Base-by-base conservation (phyloP, 2,888 invertebrate genomes). In the Mechanitis mazaeus region DNA sequence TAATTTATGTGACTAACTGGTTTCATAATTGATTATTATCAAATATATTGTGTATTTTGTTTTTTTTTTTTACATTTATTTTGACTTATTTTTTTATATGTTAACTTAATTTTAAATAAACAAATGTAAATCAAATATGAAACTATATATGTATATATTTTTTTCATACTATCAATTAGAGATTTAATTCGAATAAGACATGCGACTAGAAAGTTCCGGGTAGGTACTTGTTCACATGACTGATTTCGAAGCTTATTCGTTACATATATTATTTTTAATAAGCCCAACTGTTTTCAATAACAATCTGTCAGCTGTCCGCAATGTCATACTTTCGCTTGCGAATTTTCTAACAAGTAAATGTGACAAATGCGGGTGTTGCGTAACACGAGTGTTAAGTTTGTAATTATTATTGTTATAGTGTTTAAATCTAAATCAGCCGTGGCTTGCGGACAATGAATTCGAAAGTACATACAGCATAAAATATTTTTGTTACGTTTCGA, bases 401-500 rank as follows among this genome's bases (percentile, higher is more conserved):
- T 80, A 81, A 84, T 84, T 83, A 82, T 84, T 80, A 84, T 83
- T 84, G 78, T 81, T 82, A 84, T 81, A 79, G 79, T 79, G 79
- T 80, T 82, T 77, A 79, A 78, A 83, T 84, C 78, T 80, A 77
- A 80, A 80, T 75, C 75, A 78, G 75, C 76, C 70, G 74, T 75
- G 73, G 74, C 74, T 68, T 70, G 68, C 59, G 62, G 69, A 47
- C 45, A 56, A 46, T 50, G 47, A 33, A 58, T 45, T 54, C 61
- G 64, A 64, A 64, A 50, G 50, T 50, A 50, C 31, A 28, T 9
- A 31, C 50, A 11, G 50, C 50, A 50, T 50, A 31, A 7, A 50
- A 31, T 11, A 31, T 50, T 50, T 50, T 50, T 50, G 50, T 50
- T 50, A 50, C 5, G 31, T 50, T 50, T 50, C 50, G 50, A 50